Percentiles rank a stretch among this genome's conserved stretches.
phyloP scores from a whole-genome alignment of 2,888 invertebrate species.

The Psylliodes chrysocephalus region DNA sequence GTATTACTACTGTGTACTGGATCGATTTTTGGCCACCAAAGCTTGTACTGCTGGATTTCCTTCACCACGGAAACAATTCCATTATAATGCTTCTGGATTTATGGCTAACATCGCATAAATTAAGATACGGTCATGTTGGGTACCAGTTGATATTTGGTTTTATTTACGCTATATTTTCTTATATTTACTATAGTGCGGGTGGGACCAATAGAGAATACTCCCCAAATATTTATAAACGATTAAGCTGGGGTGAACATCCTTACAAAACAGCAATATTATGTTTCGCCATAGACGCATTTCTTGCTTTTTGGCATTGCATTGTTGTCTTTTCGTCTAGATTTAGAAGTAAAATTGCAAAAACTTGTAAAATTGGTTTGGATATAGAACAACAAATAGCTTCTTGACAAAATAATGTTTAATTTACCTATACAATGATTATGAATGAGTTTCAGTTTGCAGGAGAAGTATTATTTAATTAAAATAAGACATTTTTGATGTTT shows the following conservation, averaged over 20 bases:
- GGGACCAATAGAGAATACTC: constrained; percentile 65
- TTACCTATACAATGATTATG: too few species aligned
- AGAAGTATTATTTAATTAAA: too few species aligned
- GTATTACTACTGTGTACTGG: constrained; percentile 83
- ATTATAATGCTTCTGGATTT: constrained; percentile 78
- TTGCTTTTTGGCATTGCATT: background rate
- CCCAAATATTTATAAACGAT: background rate
- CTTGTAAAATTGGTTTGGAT: background rate
- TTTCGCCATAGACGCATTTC: background rate
- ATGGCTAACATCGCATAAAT: constrained; percentile 76
- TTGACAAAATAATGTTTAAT: too few species aligned
- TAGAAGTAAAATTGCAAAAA: background rate
- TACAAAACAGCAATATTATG: background rate
- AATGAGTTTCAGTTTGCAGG: too few species aligned
- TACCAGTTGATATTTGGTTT: constrained; percentile 72
- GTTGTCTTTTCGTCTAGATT: background rate
- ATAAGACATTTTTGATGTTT: too few species aligned
- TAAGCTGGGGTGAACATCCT: constrained; percentile 7
- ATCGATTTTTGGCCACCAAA: constrained; percentile 56
- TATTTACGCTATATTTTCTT: constrained; percentile 72
- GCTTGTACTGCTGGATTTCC: constrained; percentile 75
- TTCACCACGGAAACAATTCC: constrained; percentile 81
- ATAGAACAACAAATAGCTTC: background rate
- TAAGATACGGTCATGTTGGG: constrained; percentile 71
- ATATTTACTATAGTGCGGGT: constrained; percentile 77